Evolutionary conservation across 92 coral and sea anemone genomes (phyloP).

Genomic region (Hydrozoanthus gracilis): DNA sequence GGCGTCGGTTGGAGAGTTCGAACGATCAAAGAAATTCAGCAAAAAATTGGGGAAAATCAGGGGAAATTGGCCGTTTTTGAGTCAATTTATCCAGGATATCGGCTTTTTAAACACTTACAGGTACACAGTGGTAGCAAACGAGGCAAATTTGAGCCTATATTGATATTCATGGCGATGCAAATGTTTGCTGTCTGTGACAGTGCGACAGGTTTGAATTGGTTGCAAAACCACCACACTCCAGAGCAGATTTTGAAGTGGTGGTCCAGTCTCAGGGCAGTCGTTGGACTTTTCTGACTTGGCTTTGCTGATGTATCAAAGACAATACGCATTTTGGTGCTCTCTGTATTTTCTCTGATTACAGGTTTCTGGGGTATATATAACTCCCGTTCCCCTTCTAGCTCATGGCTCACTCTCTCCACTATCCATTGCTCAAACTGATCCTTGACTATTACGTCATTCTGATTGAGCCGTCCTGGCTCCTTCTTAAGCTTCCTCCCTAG

Average conservation of each 20-base stretch:
- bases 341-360: slow-evolving; percentile 39
- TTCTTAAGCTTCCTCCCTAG: not conserved
- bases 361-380: slow-evolving; percentile 54
- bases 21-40: too few relatives aligned
- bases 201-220: slow-evolving; percentile 17
- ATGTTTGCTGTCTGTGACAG: not conserved
- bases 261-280: slow-evolving; percentile 35
- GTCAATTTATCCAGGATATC: too few relatives aligned
- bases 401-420: slow-evolving; percentile 43
- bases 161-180: too few relatives aligned
- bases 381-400: slow-evolving; percentile 36
- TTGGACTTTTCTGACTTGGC: slow-evolving; percentile 17
- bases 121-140: too few relatives aligned
- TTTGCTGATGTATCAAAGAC: slow-evolving; percentile 46
- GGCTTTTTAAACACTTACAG: too few relatives aligned
- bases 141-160: too few relatives aligned
- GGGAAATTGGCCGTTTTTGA: too few relatives aligned
- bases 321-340: slow-evolving; percentile 36
- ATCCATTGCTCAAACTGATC: slow-evolving; percentile 52
- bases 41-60: too few relatives aligned
- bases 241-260: slow-evolving; percentile 25
- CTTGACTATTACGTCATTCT: slow-evolving; percentile 38
- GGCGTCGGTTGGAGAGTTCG: too few relatives aligned
- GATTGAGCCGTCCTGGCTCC: slow-evolving; percentile 44
- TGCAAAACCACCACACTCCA: slow-evolving; percentile 32